Evolutionary conservation across 2,888 invertebrate genomes (phyloP), one percentile per base, ranked within the genome.

Genomic region (Pammene aurita): DNA sequence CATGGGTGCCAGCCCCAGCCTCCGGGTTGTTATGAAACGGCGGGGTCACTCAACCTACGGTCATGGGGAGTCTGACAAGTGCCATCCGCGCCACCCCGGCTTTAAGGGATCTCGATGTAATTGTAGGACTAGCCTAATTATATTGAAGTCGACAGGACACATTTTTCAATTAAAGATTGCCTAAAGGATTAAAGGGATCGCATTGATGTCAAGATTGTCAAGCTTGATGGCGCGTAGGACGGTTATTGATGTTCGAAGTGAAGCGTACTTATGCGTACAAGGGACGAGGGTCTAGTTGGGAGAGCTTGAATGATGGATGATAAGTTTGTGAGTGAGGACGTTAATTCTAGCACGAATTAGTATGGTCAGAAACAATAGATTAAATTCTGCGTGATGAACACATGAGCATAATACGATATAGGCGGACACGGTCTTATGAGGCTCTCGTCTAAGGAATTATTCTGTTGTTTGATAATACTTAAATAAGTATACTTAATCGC

Each of bases 21-120:
- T 80, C 84, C 81, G 81, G 72, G 75, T 76, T 88, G 88, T 85
- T 87, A 81, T 84, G 83, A 87, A 82, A 84, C 81, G 79, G 75
- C 74, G 83, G 79, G 90, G 88, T 90, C 88, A 86, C 75, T 84
- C 83, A 90, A 86, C 90, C 83, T 74, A 79, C 73, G 78, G 79
- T 84, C 84, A 86, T 85, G 86, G 82, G 83, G 79, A 81, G 77
- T 79, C 78, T 79, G 61, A 63, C 66, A 55, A 65, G 70, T 72
- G 61, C 65, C 64, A 58, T 63, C 50, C 62, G 56, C 67, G 61
- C 65, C 68, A 65, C 67, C 65, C 71, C 67, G 61, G 65, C 61
- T 73, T 73, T 74, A 74, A 74, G 68, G 72, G 72, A 75, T 70
- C 71, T 72, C 69, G 70, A 64, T 71, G 73, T 75, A 75, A 75